A percentile compares a stretch with the other conserved stretches of the same genome.
These are phyloP conservation scores for Aix galericulata DNA, from an alignment of 2,113 vertebrate genomes.

Conservation along the genomic window DNA sequence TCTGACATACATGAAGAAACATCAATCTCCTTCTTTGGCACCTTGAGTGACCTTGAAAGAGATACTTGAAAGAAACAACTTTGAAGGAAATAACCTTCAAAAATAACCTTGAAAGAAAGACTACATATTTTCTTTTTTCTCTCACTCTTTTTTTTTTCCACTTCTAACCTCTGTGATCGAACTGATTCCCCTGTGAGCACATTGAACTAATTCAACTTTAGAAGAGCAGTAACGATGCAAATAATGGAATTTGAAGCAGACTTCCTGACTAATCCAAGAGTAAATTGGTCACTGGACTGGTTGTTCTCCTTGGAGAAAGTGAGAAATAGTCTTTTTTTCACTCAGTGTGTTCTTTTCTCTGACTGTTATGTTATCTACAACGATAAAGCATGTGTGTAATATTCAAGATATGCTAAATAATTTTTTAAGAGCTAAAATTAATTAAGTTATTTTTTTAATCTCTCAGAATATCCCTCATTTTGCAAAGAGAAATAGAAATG, in stretches of 20 bases:
- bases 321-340: not conserved
- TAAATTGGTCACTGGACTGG: not conserved
- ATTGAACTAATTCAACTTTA: not conserved
- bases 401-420: not conserved
- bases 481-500: not conserved
- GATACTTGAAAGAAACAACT: not conserved
- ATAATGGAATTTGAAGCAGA: not conserved
- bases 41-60: not conserved
- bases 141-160: fast-evolving
- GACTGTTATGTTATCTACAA: not conserved
- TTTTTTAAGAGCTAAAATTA: not conserved
- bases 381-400: not conserved
- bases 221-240: not conserved
- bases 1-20: not conserved
- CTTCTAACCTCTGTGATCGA: not conserved
- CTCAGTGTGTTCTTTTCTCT: not conserved
- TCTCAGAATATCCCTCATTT: not conserved
- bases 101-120: not conserved
- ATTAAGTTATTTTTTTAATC: not conserved
- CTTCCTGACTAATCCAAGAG: not conserved
- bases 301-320: not conserved
- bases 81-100: not conserved
- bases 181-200: not conserved
- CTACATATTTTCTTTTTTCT: not conserved
- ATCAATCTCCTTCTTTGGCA: not conserved